Percentiles rank a stretch among this genome's conserved stretches.
These are phyloP conservation scores for Pediacus dermestoides DNA, from an alignment of 2,888 invertebrate genomes.

Conservation along the genomic window DNA sequence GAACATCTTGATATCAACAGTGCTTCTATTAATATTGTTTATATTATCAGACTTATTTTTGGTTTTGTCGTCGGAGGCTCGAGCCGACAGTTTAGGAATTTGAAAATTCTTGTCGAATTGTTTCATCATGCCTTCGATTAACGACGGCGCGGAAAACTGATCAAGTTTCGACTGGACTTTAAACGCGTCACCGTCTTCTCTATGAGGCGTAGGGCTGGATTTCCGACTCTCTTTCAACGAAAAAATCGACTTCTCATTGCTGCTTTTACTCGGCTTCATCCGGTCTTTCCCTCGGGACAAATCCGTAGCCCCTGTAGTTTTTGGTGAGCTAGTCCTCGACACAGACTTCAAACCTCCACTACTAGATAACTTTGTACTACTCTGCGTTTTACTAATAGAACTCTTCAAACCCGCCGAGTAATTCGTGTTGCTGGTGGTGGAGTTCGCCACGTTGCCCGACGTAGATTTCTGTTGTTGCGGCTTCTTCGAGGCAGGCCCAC, in stretches of 20 bases:
- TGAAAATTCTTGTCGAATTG: constrained; percentile 81
- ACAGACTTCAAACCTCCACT: constrained; percentile 22
- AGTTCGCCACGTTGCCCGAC: background rate
- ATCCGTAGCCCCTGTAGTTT: constrained; percentile 21
- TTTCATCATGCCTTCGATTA: constrained; percentile 73
- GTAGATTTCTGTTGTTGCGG: constrained; percentile 56
- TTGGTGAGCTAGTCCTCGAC: constrained; percentile 32
- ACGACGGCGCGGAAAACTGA: constrained; percentile 51
- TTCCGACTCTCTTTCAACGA: constrained; percentile 60
- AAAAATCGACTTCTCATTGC: constrained; percentile 63
- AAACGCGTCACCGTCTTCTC: constrained; percentile 58
- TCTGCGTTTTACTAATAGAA: constrained; percentile 19
- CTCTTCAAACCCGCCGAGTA: constrained; percentile 26
- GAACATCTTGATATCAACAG: constrained; percentile 43
- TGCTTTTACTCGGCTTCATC: constrained; percentile 59
- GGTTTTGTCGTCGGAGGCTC: constrained; percentile 9
- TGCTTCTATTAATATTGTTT: constrained; percentile 39
- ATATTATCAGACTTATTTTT: constrained; percentile 23
- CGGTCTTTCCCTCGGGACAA: constrained; percentile 57
- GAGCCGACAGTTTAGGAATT: constrained; percentile 76
- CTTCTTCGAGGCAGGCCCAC: constrained; percentile 83
- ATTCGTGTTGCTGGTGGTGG: constrained; percentile 19
- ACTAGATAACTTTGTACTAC: constrained; percentile 17
- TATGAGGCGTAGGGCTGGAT: constrained; percentile 62
- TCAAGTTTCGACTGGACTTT: constrained; percentile 54